Evolutionary conservation across 2,888 invertebrate species (phyloP).

Genomic region (Aromia moschata): DNA sequence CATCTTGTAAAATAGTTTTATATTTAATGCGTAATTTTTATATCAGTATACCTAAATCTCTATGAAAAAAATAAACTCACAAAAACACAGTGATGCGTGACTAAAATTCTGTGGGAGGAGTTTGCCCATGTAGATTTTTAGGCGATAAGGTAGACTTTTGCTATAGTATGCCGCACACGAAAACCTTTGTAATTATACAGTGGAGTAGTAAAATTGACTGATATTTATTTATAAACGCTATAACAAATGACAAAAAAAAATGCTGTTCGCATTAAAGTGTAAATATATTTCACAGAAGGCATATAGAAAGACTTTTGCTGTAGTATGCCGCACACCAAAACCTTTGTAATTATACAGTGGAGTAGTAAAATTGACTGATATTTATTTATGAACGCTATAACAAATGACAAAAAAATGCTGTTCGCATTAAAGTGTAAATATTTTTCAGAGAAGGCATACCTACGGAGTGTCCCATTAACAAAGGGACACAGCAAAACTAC

Average conservation of each 20-base stretch:
- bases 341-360: conserved; percentile 23
- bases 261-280: too few relatives aligned
- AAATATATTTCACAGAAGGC: too few relatives aligned
- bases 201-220: conserved; percentile 4
- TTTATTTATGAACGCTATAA: neutral
- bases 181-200: conserved; percentile 24
- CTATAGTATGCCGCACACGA: conserved; percentile 18
- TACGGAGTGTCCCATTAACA: too few relatives aligned
- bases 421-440: too few relatives aligned
- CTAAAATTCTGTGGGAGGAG: conserved; percentile 17
- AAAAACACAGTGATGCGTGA: conserved; percentile 20
- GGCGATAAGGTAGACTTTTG: conserved; percentile 6
- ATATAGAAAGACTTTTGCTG: conserved; percentile 4
- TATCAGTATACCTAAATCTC: neutral
- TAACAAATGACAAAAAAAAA: too few relatives aligned
- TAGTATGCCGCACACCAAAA: conserved; percentile 18
- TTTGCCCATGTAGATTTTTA: conserved; percentile 10
- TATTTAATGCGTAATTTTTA: neutral
- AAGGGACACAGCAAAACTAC: too few relatives aligned
- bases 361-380: neutral
- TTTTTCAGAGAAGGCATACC: too few relatives aligned
- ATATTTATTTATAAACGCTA: neutral
- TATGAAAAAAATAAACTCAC: conserved; percentile 12
- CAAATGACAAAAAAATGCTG: too few relatives aligned
- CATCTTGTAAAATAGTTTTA: neutral